Base-by-base conservation (phyloP, 2,888 invertebrate species). In the Tupiocoris notatus region DNA sequence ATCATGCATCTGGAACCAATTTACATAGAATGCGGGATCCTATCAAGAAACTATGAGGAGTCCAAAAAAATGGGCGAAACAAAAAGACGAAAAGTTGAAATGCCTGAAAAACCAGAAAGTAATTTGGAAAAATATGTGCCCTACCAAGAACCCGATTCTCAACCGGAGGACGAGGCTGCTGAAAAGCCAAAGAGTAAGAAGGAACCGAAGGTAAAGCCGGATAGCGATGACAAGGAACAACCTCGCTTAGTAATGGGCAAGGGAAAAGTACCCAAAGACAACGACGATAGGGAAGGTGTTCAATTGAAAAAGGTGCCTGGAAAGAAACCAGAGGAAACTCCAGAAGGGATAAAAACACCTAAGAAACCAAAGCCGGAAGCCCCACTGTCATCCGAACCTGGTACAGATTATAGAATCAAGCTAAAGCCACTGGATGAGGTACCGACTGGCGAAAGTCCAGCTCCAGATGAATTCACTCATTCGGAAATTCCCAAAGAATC, bases 291-390 rank as follows among this genome's bases (percentile, higher is more conserved):
- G 62, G 86, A 86, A 80, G 83, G 81, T 58, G 83, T 88, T 0
- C 86, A 84, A 64, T 82, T 88, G n/a, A 88, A 87, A 81, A 88
- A 87, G 81, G 84, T 86, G 65, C 87, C 87, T 0, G 81, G 84
- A 62, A 87, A 87, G 78, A 54, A 78, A 18, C 66, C 75, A 2
- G 81, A 82, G 22, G 83, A 82, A 76, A 84, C 84, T 75, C 82
- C 83, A 75, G 81, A 82, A 61, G 82, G 82, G 68, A 82, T 78
- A 54, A 78, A 75, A 12, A 82, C 18, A 78, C 82, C 78, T 7
- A 75, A 79, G 21, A 80, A 81, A 68, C 78, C 79, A 3, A 75
- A 78, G 24, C 78, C 79, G 81, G 71, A 83, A 82, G 79, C 82
- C 81, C 76, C 81, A 82, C 18, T 83, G 80, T 76, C 79, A 81